Percentiles rank a stretch among this genome's conserved stretches.
phyloP scores from a whole-genome alignment of 2,113 vertebrate species.

The Cololabis saira region DNA sequence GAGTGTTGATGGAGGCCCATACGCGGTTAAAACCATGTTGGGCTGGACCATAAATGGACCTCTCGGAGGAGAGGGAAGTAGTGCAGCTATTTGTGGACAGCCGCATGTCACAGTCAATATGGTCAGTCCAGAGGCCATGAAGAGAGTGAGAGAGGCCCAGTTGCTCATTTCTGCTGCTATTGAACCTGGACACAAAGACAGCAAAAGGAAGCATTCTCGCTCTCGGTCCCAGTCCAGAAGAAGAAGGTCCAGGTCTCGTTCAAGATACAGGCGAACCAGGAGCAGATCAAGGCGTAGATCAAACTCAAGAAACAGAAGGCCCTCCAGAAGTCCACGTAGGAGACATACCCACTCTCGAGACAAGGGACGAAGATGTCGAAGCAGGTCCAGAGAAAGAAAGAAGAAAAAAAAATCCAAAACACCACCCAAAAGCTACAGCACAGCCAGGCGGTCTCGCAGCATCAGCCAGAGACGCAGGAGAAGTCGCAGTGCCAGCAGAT shows the following conservation, averaged over 20 bases:
- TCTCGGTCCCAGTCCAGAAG: slow-evolving; percentile 91
- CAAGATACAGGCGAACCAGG: slow-evolving; percentile 91
- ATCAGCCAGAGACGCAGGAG: slow-evolving; percentile 87
- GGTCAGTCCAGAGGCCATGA: slow-evolving; percentile 99
- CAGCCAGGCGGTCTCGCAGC: slow-evolving; percentile 91
- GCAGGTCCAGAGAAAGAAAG: slow-evolving; percentile 94
- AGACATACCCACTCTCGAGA: slow-evolving; percentile 90
- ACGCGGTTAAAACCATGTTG: too few species aligned
- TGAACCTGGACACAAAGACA: slow-evolving; percentile 95
- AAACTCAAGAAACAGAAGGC: slow-evolving; percentile 88
- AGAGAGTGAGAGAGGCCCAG: too few species aligned
- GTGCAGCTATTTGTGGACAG: too few species aligned
- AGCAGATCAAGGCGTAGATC: slow-evolving; percentile 91
- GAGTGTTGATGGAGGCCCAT: too few species aligned
- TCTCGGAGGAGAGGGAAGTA: too few species aligned
- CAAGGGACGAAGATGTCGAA: slow-evolving; percentile 85
- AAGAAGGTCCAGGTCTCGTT: slow-evolving; percentile 91
- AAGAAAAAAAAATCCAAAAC: slow-evolving; percentile 96
- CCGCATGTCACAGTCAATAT: too few species aligned
- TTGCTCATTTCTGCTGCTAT: slow-evolving; percentile 98
- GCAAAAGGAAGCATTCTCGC: slow-evolving; percentile 90
- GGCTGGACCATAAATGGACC: too few species aligned
- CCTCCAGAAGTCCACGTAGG: slow-evolving; percentile 91
- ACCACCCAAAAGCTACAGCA: slow-evolving; percentile 98
- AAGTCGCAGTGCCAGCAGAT: slow-evolving; percentile 86